Conservation (phyloP, 2,113 vertebrate genomes). For the Rattus norvegicus region DNA sequence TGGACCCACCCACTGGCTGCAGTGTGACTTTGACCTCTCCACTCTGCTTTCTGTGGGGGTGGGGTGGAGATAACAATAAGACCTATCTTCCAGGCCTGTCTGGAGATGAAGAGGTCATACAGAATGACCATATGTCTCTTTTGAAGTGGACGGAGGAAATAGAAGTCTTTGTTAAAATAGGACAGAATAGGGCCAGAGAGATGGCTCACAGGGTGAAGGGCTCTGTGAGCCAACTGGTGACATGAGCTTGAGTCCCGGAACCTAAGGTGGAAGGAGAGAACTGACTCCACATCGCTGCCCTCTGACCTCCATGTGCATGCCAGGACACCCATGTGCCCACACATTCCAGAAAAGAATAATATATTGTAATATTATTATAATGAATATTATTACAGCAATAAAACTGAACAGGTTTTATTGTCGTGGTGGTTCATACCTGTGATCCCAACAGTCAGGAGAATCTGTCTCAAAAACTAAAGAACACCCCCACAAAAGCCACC, state of each 20-base stretch:
- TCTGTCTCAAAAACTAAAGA: background rate
- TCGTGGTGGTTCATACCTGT: background rate
- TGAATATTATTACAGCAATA: background rate
- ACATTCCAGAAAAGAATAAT: background rate
- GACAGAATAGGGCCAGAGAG: background rate
- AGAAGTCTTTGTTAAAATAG: conserved; percentile 46
- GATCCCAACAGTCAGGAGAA: background rate
- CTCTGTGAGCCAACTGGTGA: background rate
- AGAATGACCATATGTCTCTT: conserved; percentile 18
- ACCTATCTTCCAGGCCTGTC: background rate
- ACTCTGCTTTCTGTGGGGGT: conserved; percentile 15
- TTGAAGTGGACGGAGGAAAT: conserved; percentile 1
- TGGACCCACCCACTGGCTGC: background rate
- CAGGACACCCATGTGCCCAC: background rate
- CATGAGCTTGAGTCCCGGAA: background rate
- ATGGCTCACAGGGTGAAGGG: background rate
- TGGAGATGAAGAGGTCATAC: background rate
- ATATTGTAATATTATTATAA: too few species aligned
- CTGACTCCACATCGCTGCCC: background rate
- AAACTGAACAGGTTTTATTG: background rate
- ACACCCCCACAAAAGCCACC: background rate
- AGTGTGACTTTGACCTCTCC: conserved; percentile 18
- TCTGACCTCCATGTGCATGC: background rate
- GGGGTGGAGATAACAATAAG: background rate
- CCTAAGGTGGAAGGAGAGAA: background rate